These are phyloP conservation scores for Heliconius congener DNA, from an alignment of 1,140 invertebrate genomes.

Conservation along the genomic window DNA sequence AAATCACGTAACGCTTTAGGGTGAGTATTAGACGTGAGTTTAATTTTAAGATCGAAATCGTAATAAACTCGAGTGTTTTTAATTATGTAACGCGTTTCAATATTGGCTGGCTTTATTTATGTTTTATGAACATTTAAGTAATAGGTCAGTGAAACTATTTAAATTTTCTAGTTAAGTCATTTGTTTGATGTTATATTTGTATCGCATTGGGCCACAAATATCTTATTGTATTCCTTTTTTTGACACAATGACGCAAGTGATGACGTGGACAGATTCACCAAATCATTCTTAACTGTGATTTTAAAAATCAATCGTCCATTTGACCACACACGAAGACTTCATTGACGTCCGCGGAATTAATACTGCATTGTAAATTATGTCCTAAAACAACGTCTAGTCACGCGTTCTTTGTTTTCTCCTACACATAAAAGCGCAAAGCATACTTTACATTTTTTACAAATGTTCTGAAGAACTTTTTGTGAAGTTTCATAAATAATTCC, in stretches of 20 bases:
- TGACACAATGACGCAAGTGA: slow-evolving; percentile 56
- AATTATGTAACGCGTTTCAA: neutral
- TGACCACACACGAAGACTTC: slow-evolving; percentile 55
- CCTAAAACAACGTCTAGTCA: slow-evolving; percentile 35
- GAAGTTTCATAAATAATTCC: too few species aligned
- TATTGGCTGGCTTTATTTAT: neutral
- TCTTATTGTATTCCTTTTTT: slow-evolving; percentile 42
- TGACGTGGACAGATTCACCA: slow-evolving; percentile 50
- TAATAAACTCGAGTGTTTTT: neutral
- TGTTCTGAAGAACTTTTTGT: slow-evolving; percentile 16
- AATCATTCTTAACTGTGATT: slow-evolving; percentile 47
- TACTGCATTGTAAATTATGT: slow-evolving; percentile 35
- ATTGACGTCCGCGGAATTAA: slow-evolving; percentile 40
- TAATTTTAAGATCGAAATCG: slow-evolving; percentile 6
- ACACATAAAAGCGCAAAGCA: slow-evolving; percentile 25
- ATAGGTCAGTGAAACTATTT: too few species aligned
- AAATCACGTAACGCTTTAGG: slow-evolving; percentile 14
- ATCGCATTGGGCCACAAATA: slow-evolving; percentile 26
- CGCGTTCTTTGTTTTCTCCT: slow-evolving; percentile 24
- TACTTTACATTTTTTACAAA: slow-evolving; percentile 20
- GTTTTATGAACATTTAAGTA: neutral
- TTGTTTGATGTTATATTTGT: slow-evolving; percentile 17
- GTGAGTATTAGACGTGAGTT: neutral
- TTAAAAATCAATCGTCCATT: slow-evolving; percentile 49
- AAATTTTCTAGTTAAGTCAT: neutral